Percentiles rank a stretch among this genome's conserved stretches.
phyloP scores from a whole-genome alignment of 1,140 invertebrate genomes.

The Papilio machaon region DNA sequence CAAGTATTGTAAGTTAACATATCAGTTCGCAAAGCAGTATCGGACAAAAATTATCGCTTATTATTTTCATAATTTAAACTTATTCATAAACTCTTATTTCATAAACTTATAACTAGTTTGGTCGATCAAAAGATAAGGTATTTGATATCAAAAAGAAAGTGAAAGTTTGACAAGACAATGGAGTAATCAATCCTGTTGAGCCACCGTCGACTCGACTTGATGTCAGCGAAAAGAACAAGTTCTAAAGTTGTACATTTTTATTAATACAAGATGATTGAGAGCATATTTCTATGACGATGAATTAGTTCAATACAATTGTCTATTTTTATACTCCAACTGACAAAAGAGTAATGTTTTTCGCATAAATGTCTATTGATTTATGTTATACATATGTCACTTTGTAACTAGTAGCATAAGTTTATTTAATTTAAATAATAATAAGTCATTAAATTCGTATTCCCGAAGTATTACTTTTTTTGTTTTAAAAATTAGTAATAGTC shows the following conservation, averaged over 20 bases:
- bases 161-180: conserved; percentile 26
- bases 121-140: conserved; percentile 2
- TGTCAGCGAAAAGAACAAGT: conserved; percentile 6
- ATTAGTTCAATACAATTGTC: not conserved
- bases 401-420: too few relatives aligned
- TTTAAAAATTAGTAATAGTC: not conserved
- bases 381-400: too few relatives aligned
- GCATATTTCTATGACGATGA: not conserved
- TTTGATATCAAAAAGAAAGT: conserved; percentile 27
- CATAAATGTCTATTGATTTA: too few relatives aligned
- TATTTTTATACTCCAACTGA: not conserved
- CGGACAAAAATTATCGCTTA: not conserved
- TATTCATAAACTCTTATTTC: not conserved
- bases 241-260: not conserved
- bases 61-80: not conserved
- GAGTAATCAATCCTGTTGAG: conserved; percentile 14
- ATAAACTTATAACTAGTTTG: conserved; percentile 6
- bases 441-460: too few relatives aligned
- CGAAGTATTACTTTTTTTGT: too few relatives aligned
- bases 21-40: not conserved
- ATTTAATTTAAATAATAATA: too few relatives aligned
- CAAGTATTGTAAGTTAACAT: too few relatives aligned
- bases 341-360: too few relatives aligned
- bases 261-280: not conserved
- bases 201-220: not conserved